Percentiles rank a stretch among this genome's conserved stretches.
Conservation (phyloP, 2,113 vertebrate genomes). For the Anthoscopus minutus region DNA sequence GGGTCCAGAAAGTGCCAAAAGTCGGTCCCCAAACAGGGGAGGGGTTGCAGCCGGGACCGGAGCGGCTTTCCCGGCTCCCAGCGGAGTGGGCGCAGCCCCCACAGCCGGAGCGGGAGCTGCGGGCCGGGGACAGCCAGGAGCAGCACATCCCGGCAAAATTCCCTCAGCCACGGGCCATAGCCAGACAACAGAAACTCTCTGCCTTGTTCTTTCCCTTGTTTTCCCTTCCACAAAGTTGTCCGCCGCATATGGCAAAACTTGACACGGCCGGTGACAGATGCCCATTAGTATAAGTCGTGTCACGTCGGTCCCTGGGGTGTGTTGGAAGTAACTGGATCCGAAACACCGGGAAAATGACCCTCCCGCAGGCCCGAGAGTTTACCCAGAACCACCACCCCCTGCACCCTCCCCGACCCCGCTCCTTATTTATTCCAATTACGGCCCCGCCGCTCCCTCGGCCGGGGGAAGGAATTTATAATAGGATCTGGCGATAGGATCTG, state of each 20-base stretch:
- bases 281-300: constrained; percentile 38
- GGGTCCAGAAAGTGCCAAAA: background rate
- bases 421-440: background rate
- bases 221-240: background rate
- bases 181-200: background rate
- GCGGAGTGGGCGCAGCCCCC: background rate
- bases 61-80: background rate
- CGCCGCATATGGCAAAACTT: constrained; percentile 46
- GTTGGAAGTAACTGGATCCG: constrained; percentile 53
- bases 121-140: background rate
- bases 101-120: background rate
- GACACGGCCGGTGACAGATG: constrained; percentile 58
- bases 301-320: constrained; percentile 20
- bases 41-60: background rate
- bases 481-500: background rate
- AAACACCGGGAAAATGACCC: constrained; percentile 26
- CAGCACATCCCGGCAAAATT: background rate
- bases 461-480: background rate
- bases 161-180: background rate
- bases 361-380: constrained; percentile 20
- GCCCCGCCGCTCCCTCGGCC: background rate
- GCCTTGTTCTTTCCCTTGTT: background rate
- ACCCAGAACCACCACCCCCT: background rate
- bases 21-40: background rate
- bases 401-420: background rate